phyloP scores from a whole-genome alignment of 2,797 vertebrate species.

The Nothura maculosa region DNA sequence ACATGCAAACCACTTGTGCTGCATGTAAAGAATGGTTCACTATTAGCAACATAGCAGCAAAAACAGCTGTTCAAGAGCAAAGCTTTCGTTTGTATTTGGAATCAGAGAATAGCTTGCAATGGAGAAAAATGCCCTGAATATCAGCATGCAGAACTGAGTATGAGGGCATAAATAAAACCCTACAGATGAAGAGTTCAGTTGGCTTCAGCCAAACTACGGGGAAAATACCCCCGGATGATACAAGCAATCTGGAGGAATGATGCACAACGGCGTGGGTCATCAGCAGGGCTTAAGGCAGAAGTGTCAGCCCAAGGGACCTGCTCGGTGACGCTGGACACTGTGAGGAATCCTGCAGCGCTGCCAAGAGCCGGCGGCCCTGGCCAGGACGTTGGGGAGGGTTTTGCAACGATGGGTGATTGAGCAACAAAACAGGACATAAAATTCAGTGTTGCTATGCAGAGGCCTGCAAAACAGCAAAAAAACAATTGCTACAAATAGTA shows the following conservation, averaged over 20 bases:
- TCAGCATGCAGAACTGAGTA: background rate
- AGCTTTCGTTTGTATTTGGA: background rate
- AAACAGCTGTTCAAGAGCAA: background rate
- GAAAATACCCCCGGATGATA: background rate
- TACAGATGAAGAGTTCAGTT: background rate
- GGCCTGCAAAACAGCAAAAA: background rate
- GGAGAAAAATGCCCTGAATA: background rate
- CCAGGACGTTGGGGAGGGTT: background rate
- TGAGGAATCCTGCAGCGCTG: background rate
- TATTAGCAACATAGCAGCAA: background rate
- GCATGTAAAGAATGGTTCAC: background rate
- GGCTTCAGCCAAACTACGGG: background rate
- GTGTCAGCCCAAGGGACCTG: background rate
- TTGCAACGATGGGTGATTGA: background rate
- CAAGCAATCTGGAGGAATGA: background rate
- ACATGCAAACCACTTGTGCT: accelerated
- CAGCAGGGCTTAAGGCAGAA: background rate
- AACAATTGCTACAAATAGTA: background rate
- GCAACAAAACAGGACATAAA: background rate
- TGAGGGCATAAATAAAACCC: background rate
- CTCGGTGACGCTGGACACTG: background rate
- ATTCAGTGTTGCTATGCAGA: background rate
- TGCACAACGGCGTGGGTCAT: background rate
- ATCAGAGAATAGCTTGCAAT: background rate
- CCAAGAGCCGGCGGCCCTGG: background rate